phyloP scores from a whole-genome alignment of 2,113 vertebrate genomes.

The Athene cunicularia region DNA sequence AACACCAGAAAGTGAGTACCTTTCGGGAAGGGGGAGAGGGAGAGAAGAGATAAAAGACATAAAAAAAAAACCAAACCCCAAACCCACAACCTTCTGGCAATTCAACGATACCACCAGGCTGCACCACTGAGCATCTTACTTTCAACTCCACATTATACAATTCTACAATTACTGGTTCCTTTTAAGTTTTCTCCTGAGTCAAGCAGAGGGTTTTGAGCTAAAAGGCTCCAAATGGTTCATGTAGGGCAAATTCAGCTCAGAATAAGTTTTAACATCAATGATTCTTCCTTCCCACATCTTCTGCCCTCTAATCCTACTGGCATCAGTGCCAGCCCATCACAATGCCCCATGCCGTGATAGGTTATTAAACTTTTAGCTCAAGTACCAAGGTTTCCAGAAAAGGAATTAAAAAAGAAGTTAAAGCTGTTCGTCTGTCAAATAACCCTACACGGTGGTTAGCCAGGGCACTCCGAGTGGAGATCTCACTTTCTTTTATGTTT shows the following conservation, averaged over 20 bases:
- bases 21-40: too few relatives aligned
- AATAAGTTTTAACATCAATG: background rate
- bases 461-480: background rate
- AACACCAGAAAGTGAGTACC: background rate
- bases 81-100: background rate
- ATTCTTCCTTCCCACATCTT: background rate
- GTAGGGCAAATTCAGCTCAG: background rate
- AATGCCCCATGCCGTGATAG: background rate
- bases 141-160: rapidly evolving
- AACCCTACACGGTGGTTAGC: rapidly evolving
- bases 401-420: background rate
- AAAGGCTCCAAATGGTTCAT: background rate
- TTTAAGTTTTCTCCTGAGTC: background rate
- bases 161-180: background rate
- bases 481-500: background rate
- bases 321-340: background rate
- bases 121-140: background rate
- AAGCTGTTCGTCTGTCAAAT: background rate
- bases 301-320: background rate
- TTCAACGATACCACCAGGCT: background rate
- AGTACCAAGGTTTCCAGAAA: background rate
- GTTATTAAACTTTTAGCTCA: background rate
- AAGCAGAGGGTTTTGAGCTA: background rate
- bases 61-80: too few relatives aligned
- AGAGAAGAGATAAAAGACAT: too few relatives aligned